Evolutionary conservation across 2,113 vertebrate species (phyloP).

Genomic region (Phainopepla nitens): DNA sequence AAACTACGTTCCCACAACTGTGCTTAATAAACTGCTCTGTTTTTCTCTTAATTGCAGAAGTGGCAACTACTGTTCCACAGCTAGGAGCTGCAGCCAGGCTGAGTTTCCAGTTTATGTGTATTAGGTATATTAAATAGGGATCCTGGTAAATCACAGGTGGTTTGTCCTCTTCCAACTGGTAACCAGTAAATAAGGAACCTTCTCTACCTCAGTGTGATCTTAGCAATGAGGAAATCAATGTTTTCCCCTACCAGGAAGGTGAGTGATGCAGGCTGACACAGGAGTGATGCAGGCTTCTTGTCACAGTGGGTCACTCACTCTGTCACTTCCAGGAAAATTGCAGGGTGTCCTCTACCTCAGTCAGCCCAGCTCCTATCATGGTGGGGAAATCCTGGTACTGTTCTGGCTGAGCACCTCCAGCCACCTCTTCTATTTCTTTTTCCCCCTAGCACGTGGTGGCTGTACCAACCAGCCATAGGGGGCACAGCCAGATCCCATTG

Average conservation of each 20-base stretch:
- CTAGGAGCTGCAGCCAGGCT: background rate
- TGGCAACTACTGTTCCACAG: background rate
- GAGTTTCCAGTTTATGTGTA: background rate
- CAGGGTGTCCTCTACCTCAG: background rate
- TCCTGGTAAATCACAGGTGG: background rate
- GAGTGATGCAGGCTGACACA: background rate
- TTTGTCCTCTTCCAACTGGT: background rate
- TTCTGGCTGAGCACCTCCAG: background rate
- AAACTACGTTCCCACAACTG: conserved; percentile 32
- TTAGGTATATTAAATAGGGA: background rate
- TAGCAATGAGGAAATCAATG: background rate
- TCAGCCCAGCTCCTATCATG: accelerated
- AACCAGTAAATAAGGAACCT: background rate
- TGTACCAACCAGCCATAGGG: accelerated
- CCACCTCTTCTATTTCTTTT: background rate
- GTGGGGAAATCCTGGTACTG: background rate
- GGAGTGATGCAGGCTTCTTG: background rate
- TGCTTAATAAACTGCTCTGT: conserved; percentile 31
- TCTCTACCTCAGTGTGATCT: background rate
- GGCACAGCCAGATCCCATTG: accelerated
- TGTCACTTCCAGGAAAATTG: background rate
- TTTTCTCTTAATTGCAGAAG: conserved; percentile 49
- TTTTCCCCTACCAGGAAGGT: background rate
- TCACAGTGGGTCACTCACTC: accelerated
- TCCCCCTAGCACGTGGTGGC: accelerated